Percentiles rank a stretch among this genome's conserved stretches.
Evolutionary conservation across 2,888 invertebrate species (phyloP).

Genomic region (Papilio protenor): DNA sequence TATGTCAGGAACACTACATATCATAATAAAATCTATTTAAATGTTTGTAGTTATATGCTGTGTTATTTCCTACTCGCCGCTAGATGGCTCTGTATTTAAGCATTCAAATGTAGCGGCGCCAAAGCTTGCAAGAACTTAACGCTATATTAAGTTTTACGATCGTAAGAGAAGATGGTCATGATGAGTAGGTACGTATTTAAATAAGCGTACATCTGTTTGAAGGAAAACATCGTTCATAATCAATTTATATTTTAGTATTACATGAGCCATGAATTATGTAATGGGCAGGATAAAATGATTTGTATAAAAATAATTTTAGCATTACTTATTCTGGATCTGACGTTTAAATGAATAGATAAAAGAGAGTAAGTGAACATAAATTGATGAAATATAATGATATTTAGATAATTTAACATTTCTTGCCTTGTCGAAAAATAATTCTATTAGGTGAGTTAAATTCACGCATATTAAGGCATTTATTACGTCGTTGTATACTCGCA

Average conservation of each 20-base stretch:
- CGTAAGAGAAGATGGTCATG: slow-evolving; percentile 30
- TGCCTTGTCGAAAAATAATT: slow-evolving; percentile 46
- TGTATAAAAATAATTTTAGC: not conserved
- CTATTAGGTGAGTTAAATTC: slow-evolving; percentile 60
- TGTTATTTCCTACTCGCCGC: slow-evolving; percentile 29
- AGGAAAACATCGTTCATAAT: slow-evolving; percentile 35
- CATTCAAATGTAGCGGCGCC: slow-evolving; percentile 35
- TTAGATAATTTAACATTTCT: not conserved
- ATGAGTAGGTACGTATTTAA: slow-evolving; percentile 34
- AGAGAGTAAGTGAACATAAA: not conserved
- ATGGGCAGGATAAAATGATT: not conserved
- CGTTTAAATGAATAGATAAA: not conserved
- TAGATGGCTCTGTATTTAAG: slow-evolving; percentile 44
- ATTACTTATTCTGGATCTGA: not conserved
- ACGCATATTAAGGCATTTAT: slow-evolving; percentile 71
- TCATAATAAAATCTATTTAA: not conserved
- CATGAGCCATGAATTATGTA: not conserved
- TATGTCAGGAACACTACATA: not conserved
- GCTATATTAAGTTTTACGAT: slow-evolving; percentile 50
- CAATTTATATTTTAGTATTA: slow-evolving; percentile 29
- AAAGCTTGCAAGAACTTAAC: slow-evolving; percentile 43
- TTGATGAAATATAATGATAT: not conserved
- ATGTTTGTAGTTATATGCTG: not conserved
- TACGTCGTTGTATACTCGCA: slow-evolving; percentile 67
- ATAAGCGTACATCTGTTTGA: slow-evolving; percentile 30